Base-by-base conservation (phyloP, 2,797 vertebrate species). In the Meda fulgida region DNA sequence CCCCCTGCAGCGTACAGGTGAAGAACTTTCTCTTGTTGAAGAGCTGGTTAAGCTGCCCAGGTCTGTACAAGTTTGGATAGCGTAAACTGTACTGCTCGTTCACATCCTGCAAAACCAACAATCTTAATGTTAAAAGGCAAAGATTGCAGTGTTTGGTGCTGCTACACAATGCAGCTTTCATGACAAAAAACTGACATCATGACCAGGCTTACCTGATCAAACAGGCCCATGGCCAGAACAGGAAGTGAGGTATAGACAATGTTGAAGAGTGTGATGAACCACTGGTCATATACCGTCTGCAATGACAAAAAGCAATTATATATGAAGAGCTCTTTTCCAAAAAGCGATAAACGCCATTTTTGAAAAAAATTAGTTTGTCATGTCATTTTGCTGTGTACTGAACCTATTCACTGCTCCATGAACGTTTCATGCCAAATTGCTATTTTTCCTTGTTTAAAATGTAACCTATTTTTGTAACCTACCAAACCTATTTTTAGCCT, bases 21-120 rank as follows among this genome's bases (percentile, higher is more conserved):
- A 97, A 96, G 90, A 98, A 97, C 91, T 93, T 94, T 0, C 87
- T 93, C 84, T 97, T 98, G 94, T 97, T 97, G 91, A 97, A 97
- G 70, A 97, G 93, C 16, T 96, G 93, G 86, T 97, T 97, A 53
- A 95, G 94, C 84, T 97, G 96, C 19, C 96, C 96, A 0, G 95
- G 95, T 90, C 94, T 92, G 80, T 97, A 97, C 65, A 97, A 92
- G 88, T 93, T 95, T 9, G 96, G 96, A 85, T 92, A 94, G 60
- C 92, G 92, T 87, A 96, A 89, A 89, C 96, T 96, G 89, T 92
- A 96, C 89, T 94, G 94, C 67, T 97, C 96, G 82, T 89, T 96
- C 73, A 97, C 94, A 51, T 97, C 97, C 96, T 97, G 83, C 77
- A 78, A 84, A 88, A 89, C 87, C 46, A 84, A 81, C 58, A 19